Conservation (phyloP, 1,140 invertebrate genomes). For the Ladona fulva region DNA sequence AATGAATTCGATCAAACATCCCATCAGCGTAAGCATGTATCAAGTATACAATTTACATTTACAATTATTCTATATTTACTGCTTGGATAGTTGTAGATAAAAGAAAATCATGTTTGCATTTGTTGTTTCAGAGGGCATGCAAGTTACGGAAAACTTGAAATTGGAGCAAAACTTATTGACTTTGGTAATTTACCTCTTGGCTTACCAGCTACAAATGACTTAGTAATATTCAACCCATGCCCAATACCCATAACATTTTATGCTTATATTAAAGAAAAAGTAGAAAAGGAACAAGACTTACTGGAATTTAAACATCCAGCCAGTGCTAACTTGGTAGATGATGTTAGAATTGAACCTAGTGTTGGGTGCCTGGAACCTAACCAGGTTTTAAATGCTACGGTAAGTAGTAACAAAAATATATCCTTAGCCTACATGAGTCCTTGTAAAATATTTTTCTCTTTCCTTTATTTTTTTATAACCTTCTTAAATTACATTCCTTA, state of each 20-base stretch:
- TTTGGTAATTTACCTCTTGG: neutral
- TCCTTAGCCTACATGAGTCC: no score
- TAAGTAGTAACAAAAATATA: neutral
- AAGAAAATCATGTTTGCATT: no score
- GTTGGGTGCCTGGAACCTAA: neutral
- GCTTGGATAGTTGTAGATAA: no score
- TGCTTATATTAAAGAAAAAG: neutral
- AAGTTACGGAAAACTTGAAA: no score
- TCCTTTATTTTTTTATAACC: neutral
- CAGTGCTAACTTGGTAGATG: neutral
- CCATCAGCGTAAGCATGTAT: no score
- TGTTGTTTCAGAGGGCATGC: no score
- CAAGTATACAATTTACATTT: no score
- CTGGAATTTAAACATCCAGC: neutral
- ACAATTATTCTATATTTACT: no score
- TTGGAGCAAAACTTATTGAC: neutral
- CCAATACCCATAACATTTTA: neutral
- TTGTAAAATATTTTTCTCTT: no score
- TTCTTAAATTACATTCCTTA: neutral
- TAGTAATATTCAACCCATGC: neutral
- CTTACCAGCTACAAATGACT: neutral
- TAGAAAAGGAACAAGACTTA: neutral
- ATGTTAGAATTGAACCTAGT: neutral
- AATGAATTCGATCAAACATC: no score
- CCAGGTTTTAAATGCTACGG: neutral